Base-by-base conservation (phyloP, 2,113 vertebrate genomes). In the Podilymbus podiceps region DNA sequence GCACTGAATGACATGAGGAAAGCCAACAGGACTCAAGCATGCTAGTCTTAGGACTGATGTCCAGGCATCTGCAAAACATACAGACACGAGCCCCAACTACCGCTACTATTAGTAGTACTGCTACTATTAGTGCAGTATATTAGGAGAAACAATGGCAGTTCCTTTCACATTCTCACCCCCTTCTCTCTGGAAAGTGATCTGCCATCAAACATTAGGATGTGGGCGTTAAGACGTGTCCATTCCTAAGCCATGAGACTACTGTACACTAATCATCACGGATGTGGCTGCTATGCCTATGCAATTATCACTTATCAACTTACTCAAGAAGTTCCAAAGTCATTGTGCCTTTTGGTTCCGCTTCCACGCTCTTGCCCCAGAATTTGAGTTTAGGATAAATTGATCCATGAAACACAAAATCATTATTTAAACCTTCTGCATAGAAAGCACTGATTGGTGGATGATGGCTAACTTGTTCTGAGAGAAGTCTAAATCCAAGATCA, bases 311-410 rank as follows among this genome's bases (percentile, higher is more conserved):
- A 66, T 50, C 38, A 52, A 98, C 99, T 98, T 97, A 99, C 99
- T 99, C 99, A 77, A 99, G 99, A 52, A 99, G 98, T 97, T 99
- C 99, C 97, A 99, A 98, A n/a, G 99, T 99, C 96, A 99, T 99
- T 16, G 98, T 98, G 91, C 99, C 99, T 94, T 98, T 99, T 56
- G 99, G 99, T 93, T 99, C 99, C 0, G 99, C 99, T 98, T 99
- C 99, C 79, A 99, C 99, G 3, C 99, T 99, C 96, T 99, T 99
- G 12, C 99, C 99, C 99, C 99, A 99, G 96, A 99, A 99, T 95
- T 99, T 99, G 46, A 99, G 98, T 96, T 99, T 99, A 63, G 99
- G 99, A 92, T 99, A 99, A 96, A 99, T 99, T 47, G 99, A 99
- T 85, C 99, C 99, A 66, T 99, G 99, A 97, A 99, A 99, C 86